Evolutionary conservation across 2,888 invertebrate genomes (phyloP), one percentile per base, ranked within the genome.

Genomic region (Drosophila gaucha): DNA sequence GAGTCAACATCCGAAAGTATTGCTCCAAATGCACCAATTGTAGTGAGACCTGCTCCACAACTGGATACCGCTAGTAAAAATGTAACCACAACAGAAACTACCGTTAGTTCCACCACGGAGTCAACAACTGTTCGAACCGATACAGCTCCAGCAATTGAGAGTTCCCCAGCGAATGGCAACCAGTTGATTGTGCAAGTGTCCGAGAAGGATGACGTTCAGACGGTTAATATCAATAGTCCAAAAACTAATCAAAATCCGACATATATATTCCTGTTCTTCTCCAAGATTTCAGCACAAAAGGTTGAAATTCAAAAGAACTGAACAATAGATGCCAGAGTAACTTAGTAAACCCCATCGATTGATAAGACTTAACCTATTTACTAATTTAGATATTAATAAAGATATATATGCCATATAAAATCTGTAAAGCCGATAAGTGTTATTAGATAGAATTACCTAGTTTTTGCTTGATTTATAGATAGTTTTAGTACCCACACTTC

Each of bases 191-290:
- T 73, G 2, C 20, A 51, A 14, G 39, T 52, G 6, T 26, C 43
- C 2, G 30, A 56, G 1, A 35, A 52, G 16, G 28, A 55, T 1
- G 50, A 36, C 2, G 24, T n/a, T 2, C 67, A 58, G 16, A 67
- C 22, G 6, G 6, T 70, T 12, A 58, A 33, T 28, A 46, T 70
- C 2, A 16, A 30, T 6, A 66, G 44, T 24, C 20, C 18, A 10
- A 54, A 22, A 3, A 6, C 33, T 12, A 54, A 47, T 28, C 20
- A 14, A 24, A 36, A 14, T 36, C 30, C 46, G 1, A 41, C 39
- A 10, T 47, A 31, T 8, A n/a, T 64, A 1, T 65, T 65, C 18
- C 0, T 65, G 18, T 47, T 65, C 18, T 3, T 54, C 9, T 35
- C 20, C 5, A 30, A 47, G 14, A 28, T 14, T 2, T 33, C 46